Evolutionary conservation across 2,113 vertebrate species (phyloP).

Genomic region (Engraulis encrasicolus): DNA sequence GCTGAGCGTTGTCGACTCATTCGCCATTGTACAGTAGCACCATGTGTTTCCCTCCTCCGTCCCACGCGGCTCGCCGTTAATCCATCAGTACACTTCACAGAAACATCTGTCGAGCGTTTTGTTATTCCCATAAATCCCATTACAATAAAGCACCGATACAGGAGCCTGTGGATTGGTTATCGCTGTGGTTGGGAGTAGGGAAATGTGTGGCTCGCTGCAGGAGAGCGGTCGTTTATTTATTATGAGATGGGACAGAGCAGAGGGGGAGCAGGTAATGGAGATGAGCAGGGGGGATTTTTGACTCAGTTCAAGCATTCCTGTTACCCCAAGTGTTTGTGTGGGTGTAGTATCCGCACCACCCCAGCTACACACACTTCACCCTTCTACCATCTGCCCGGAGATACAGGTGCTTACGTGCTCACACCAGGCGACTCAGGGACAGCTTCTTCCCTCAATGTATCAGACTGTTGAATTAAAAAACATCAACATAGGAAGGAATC

Average conservation of each 20-base stretch:
- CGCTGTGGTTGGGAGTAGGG: constrained; percentile 39
- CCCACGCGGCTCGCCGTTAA: constrained; percentile 21
- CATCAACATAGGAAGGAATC: too few species aligned
- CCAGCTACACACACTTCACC: too few species aligned
- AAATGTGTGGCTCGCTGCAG: constrained; percentile 40
- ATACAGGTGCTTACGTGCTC: too few species aligned
- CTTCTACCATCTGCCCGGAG: too few species aligned
- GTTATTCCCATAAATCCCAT: constrained; percentile 42
- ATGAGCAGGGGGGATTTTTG: too few species aligned
- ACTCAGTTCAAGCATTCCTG: too few species aligned
- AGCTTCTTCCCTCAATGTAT: too few species aligned
- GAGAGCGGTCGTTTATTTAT: constrained; percentile 33
- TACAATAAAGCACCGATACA: constrained; percentile 35
- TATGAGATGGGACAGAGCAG: background rate
- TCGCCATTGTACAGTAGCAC: background rate
- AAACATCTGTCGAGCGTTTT: constrained; percentile 36
- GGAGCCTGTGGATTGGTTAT: constrained; percentile 39
- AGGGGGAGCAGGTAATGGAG: background rate
- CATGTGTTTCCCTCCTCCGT: constrained; percentile 13
- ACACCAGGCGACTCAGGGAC: too few species aligned
- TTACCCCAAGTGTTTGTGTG: too few species aligned
- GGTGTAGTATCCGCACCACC: too few species aligned
- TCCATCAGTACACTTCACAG: constrained; percentile 33
- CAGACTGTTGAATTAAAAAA: too few species aligned
- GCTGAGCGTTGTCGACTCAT: background rate